Conservation (phyloP, 2,797 vertebrate species). For the Alosa sapidissima region DNA sequence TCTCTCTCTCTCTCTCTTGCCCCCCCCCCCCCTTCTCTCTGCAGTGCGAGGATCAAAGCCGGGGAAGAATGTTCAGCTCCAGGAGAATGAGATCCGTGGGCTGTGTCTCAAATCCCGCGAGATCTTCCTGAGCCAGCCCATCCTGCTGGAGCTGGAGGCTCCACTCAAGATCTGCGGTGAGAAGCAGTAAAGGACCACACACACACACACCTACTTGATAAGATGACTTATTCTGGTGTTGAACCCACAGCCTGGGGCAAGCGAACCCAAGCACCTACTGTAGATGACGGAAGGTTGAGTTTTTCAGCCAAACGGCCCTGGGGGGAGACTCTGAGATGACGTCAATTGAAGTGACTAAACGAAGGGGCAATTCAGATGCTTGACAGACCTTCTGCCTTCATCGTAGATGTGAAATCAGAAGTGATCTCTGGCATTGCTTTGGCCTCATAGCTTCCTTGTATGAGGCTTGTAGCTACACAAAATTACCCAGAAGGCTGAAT, state of each 20-base stretch:
- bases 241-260: background rate
- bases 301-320: background rate
- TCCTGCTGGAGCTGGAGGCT: slow-evolving; percentile 96
- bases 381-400: background rate
- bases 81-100: slow-evolving; percentile 96
- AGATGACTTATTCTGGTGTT: background rate
- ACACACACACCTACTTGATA: background rate
- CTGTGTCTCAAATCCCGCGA: slow-evolving; percentile 95
- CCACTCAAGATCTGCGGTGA: slow-evolving; percentile 97
- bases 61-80: slow-evolving; percentile 96
- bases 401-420: background rate
- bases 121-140: slow-evolving; percentile 98
- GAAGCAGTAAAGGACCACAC: slow-evolving; percentile 41
- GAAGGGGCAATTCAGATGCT: background rate
- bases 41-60: slow-evolving; percentile 96
- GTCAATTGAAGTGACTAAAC: background rate
- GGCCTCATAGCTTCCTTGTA: background rate
- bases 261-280: background rate
- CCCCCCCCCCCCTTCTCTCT: no score
- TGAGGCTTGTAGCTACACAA: no score
- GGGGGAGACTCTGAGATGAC: background rate
- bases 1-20: background rate
- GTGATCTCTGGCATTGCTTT: background rate
- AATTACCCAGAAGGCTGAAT: background rate
- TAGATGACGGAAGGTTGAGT: background rate